phyloP scores from a whole-genome alignment of 2,113 vertebrate genomes.

The Hyla sarda region DNA sequence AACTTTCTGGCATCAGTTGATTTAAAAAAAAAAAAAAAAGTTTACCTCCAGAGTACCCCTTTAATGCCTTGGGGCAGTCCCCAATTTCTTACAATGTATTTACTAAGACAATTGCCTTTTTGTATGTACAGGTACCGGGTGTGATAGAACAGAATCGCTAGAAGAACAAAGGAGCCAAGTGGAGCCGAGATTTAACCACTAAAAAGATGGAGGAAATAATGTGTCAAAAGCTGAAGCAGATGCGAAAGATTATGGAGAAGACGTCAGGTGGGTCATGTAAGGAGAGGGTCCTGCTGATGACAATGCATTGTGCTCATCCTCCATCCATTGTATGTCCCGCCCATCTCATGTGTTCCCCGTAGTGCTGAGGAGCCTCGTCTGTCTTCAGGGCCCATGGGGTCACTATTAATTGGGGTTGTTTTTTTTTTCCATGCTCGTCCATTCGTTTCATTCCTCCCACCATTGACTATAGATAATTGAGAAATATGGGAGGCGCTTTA shows the following conservation, averaged over 20 bases:
- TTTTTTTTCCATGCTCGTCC: no score
- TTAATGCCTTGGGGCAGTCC: no score
- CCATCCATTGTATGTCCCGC: no score
- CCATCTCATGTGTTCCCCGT: not conserved
- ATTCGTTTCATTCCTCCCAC: no score
- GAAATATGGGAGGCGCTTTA: no score
- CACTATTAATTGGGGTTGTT: no score
- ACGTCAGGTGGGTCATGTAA: not conserved
- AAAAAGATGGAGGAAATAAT: not conserved
- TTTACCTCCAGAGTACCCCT: no score
- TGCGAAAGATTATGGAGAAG: not conserved
- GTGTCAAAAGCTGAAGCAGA: not conserved
- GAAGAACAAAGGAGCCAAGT: not conserved
- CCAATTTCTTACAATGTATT: not conserved
- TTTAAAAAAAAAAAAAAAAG: no score
- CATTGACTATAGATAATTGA: no score
- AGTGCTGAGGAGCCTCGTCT: not conserved
- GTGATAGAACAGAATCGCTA: not conserved
- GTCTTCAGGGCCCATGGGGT: not conserved
- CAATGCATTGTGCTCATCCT: not conserved
- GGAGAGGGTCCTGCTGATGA: no score
- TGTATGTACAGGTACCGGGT: not conserved
- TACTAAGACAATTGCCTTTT: not conserved
- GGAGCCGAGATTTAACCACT: not conserved
- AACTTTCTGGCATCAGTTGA: no score